These are phyloP conservation scores for Daubentonia madagascariensis DNA, from an alignment of 2,113 vertebrate species.

Conservation along the genomic window DNA sequence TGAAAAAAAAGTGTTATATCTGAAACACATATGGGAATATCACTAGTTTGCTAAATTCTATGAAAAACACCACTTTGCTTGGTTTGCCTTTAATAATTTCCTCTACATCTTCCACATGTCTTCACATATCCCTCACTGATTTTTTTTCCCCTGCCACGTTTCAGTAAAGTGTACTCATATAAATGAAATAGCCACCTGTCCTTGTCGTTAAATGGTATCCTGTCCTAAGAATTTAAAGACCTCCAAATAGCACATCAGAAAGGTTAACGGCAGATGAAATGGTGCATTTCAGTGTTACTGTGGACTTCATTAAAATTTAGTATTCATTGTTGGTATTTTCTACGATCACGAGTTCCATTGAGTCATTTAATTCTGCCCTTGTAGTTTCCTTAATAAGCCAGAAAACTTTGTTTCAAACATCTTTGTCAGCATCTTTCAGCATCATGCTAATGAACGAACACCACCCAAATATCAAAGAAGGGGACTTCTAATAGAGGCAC, in stretches of 20 bases:
- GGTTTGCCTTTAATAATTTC: not conserved
- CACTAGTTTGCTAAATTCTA: not conserved
- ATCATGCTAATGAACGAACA: conserved; percentile 69
- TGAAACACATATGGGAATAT: not conserved
- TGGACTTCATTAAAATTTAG: conserved; percentile 82
- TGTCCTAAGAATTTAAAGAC: conserved; percentile 74
- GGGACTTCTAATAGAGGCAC: not conserved
- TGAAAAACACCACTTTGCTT: not conserved
- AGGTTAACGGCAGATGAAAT: conserved; percentile 81
- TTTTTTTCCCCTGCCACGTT: conserved; percentile 23
- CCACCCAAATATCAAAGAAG: conserved; percentile 47
- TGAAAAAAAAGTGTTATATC: not conserved
- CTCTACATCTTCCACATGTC: not conserved
- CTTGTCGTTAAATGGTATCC: conserved; percentile 63
- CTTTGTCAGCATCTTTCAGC: conserved; percentile 70
- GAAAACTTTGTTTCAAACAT: conserved; percentile 76
- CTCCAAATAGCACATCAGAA: conserved; percentile 71
- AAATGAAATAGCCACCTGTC: conserved; percentile 67
- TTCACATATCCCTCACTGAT: not conserved
- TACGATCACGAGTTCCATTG: conserved; percentile 57
- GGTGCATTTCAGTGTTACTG: conserved; percentile 74
- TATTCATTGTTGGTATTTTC: conserved; percentile 71
- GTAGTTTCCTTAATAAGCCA: conserved; percentile 80
- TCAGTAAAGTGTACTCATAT: conserved; percentile 42
- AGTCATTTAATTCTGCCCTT: conserved; percentile 77